Evolutionary conservation across 2,888 invertebrate genomes (phyloP).

Genomic region (Drosophila lacicola): DNA sequence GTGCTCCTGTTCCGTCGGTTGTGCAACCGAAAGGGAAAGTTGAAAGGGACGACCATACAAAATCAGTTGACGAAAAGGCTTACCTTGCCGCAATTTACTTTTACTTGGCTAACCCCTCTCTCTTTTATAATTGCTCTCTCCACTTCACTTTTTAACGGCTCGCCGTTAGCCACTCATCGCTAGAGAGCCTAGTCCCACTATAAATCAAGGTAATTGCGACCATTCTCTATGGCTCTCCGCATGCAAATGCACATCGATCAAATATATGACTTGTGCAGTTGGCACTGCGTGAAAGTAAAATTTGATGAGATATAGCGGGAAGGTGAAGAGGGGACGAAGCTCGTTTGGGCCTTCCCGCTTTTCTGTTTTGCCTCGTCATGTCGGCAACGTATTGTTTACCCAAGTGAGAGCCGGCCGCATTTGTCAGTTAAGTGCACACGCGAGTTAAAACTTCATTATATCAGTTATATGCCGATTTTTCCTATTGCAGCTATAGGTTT

Average conservation of each 20-base stretch:
- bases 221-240: constrained; percentile 30
- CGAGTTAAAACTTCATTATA: too few species aligned
- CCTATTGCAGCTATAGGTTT: too few species aligned
- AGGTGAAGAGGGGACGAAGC: constrained; percentile 1
- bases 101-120: constrained; percentile 73
- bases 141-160: constrained; percentile 64
- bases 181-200: constrained; percentile 15
- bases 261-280: constrained; percentile 64
- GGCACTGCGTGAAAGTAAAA: constrained; percentile 73
- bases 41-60: constrained; percentile 59
- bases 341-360: constrained; percentile 35
- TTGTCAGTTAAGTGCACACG: constrained; percentile 28
- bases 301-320: constrained; percentile 42
- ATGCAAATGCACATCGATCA: constrained; percentile 80
- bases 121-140: constrained; percentile 65
- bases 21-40: constrained; percentile 79
- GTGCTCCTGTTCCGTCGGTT: constrained; percentile 52
- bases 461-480: too few species aligned
- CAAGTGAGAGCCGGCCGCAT: constrained; percentile 61
- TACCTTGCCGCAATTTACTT: constrained; percentile 68
- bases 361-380: constrained; percentile 42
- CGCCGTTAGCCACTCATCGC: constrained; percentile 29
- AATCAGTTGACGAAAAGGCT: constrained; percentile 20
- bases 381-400: constrained; percentile 49
- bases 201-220: constrained; percentile 60